Percentiles rank a stretch among this genome's conserved stretches.
Conservation (phyloP, 1,140 invertebrate species). For the Palaemon carinicauda region DNA sequence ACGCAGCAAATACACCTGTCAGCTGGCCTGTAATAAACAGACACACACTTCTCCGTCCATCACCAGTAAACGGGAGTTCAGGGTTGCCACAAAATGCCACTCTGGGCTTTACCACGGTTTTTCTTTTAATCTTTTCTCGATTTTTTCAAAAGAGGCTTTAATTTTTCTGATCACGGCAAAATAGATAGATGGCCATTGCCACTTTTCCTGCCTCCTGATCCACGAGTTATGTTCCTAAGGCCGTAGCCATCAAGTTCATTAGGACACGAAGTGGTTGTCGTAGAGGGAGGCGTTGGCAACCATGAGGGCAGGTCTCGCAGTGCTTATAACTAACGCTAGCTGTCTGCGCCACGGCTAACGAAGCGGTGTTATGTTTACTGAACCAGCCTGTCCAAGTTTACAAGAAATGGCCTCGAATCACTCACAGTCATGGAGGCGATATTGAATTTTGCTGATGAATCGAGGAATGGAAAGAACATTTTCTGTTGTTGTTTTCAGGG, state of each 20-base stretch:
- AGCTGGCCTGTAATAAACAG: conserved; percentile 52
- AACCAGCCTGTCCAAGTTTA: conserved; percentile 48
- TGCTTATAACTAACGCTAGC: conserved; percentile 53
- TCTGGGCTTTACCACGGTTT: background rate
- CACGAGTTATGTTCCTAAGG: background rate
- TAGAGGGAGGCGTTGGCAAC: conserved; percentile 16
- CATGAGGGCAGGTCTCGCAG: conserved; percentile 40
- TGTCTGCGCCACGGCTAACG: conserved; percentile 54
- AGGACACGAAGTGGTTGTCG: background rate
- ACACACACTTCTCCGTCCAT: conserved; percentile 57
- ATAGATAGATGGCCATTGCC: background rate
- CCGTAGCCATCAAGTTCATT: background rate
- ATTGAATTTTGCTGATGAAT: background rate
- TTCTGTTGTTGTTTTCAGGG: background rate
- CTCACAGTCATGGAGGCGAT: conserved; percentile 23
- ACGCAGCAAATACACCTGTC: conserved; percentile 55
- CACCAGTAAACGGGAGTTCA: conserved; percentile 47
- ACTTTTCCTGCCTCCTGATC: background rate
- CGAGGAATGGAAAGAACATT: too few relatives aligned
- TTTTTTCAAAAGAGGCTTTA: background rate
- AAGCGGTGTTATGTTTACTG: conserved; percentile 53
- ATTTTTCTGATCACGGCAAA: background rate
- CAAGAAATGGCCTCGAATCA: conserved; percentile 54
- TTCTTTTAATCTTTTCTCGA: background rate
- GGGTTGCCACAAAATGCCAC: conserved; percentile 24